phyloP scores from a whole-genome alignment of 2,888 invertebrate species.

The Papilio protenor region DNA sequence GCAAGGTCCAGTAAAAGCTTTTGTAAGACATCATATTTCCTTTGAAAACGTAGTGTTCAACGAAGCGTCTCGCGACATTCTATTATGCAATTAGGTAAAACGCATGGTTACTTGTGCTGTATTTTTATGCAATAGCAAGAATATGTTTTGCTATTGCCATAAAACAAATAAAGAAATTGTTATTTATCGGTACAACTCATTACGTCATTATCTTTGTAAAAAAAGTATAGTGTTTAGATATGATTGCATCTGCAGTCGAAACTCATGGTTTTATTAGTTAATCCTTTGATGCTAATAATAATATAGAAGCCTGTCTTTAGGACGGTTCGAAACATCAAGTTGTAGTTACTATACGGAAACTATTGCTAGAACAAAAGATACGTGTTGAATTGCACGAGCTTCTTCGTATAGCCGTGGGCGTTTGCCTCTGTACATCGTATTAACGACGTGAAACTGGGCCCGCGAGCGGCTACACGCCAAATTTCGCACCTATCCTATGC shows the following conservation, averaged over 20 bases:
- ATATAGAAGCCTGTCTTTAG: neutral
- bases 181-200: neutral
- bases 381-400: constrained; percentile 43
- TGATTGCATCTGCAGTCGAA: neutral
- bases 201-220: no score
- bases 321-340: neutral
- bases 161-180: neutral
- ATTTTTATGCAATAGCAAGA: neutral
- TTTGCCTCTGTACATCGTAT: constrained; percentile 72
- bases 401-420: constrained; percentile 63
- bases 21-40: constrained; percentile 6
- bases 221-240: no score
- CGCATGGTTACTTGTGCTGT: constrained; percentile 31
- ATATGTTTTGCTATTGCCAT: neutral
- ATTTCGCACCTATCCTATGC: constrained; percentile 62
- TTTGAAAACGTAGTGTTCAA: constrained; percentile 29
- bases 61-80: constrained; percentile 30
- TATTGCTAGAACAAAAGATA: constrained; percentile 30
- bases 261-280: neutral
- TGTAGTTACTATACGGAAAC: neutral
- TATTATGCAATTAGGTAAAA: constrained; percentile 31
- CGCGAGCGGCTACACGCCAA: constrained; percentile 59
- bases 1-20: constrained; percentile 10
- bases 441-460: constrained; percentile 73
- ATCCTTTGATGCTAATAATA: neutral